A percentile compares a stretch with the other conserved stretches of the same genome.
phyloP scores from a whole-genome alignment of 2,888 invertebrate species.

The Busseola fusca region DNA sequence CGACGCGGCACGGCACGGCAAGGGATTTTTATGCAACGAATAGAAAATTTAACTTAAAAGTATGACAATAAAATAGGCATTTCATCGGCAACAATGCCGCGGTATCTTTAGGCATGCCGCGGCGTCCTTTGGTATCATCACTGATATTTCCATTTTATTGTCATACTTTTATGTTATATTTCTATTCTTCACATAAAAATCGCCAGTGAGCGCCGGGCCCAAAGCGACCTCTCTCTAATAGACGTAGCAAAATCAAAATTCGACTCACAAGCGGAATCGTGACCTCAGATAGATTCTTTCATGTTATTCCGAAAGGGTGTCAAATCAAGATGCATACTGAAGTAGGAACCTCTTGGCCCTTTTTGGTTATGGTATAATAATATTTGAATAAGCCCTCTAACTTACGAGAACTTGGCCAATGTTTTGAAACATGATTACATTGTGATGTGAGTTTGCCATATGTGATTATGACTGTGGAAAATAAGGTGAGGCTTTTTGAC shows the following conservation, averaged over 20 bases:
- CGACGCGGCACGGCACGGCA: too few species aligned
- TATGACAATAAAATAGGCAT: too few species aligned
- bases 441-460: background rate
- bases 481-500: background rate
- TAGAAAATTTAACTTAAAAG: too few species aligned
- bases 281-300: too few species aligned
- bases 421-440: constrained; percentile 1
- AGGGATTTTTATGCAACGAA: too few species aligned
- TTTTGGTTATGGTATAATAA: constrained; percentile 4
- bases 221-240: background rate
- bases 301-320: background rate
- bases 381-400: constrained; percentile 7
- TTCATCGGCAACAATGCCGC: too few species aligned
- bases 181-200: too few species aligned
- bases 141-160: too few species aligned
- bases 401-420: constrained; percentile 1
- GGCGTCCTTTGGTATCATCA: too few species aligned
- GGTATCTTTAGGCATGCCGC: too few species aligned
- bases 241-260: background rate
- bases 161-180: too few species aligned
- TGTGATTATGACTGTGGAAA: background rate
- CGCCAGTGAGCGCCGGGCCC: too few species aligned
- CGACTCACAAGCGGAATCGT: background rate
- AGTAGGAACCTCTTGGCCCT: background rate
- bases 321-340: background rate